Evolutionary conservation across 1,140 invertebrate genomes (phyloP), one percentile per base, ranked within the genome.

Genomic region (Leptinotarsa texana): DNA sequence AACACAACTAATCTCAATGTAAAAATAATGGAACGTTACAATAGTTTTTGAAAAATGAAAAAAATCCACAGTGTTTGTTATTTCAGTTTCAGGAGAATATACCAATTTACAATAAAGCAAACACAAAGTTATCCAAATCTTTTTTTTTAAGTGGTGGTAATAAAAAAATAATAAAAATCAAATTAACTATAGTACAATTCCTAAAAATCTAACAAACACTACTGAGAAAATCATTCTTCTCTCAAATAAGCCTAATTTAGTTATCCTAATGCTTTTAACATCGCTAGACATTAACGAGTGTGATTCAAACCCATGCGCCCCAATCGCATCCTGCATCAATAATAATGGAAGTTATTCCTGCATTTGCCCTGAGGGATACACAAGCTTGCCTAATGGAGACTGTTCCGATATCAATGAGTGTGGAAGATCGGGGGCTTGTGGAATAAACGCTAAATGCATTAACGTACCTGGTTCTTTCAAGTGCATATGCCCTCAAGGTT

Each of bases 391-490:
- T 4, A 74, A 80, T 5, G 83, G 85, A 78, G 82, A 84, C 72
- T 92, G 90, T 83, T 80, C 87, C 73, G 91, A 92, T 85, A 87
- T 92, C 81, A 90, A 92, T 82, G 91, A 93, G 83, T 92, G 91
- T 83, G 88, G 89, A 61, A 89, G 87, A 80, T 81, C 84, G 24
- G 88, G 89, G 2, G 91, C 92, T 24, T 97, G 95, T 85, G 95
- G 95, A 1, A 86, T 94, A 33, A 95, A 96, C 86, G 94, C 95
- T 17, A 91, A 96, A 75, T 97, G 96, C 84, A 96, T 95, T 86
- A 98, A 98, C 86, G 86, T 96, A 57, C 95, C 95, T 0, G 96
- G 96, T 24, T 95, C 94, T 80, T 97, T 95, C 84, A 95, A 96
- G 85, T 97, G 95, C 82, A 93, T 94, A 79, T 98, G 96, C 83